phyloP scores from a whole-genome alignment of 2,113 vertebrate genomes.

The Erythrolamprus reginae region DNA sequence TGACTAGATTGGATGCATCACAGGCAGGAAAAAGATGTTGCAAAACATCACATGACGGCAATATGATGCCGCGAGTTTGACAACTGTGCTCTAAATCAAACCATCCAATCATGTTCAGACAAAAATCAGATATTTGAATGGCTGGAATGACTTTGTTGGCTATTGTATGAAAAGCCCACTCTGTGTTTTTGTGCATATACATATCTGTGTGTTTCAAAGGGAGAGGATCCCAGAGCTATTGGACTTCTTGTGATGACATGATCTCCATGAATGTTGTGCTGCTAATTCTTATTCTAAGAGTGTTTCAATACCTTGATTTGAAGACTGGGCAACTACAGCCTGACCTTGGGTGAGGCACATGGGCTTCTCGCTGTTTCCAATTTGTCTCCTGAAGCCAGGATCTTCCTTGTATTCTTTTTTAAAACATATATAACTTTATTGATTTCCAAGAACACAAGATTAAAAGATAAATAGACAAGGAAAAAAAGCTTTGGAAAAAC shows the following conservation, averaged over 20 bases:
- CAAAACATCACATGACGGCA: no score
- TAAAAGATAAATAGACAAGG: background rate
- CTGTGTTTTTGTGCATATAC: background rate
- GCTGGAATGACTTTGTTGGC: background rate
- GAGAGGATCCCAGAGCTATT: background rate
- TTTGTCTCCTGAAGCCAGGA: background rate
- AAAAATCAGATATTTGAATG: background rate
- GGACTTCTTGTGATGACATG: background rate
- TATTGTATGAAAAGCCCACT: background rate
- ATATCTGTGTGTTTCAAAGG: background rate
- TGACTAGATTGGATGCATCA: background rate
- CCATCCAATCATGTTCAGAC: background rate
- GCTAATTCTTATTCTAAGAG: background rate
- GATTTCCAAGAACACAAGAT: background rate
- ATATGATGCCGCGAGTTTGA: no score
- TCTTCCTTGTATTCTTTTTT: background rate
- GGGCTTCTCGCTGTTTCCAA: background rate
- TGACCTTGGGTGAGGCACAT: background rate
- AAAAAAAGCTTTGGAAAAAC: background rate
- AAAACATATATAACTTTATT: background rate
- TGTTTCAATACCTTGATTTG: background rate
- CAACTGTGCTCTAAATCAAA: background rate
- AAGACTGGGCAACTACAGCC: background rate
- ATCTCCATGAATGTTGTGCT: background rate
- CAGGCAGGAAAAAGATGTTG: no score